phyloP scores from a whole-genome alignment of 92 coral and sea anemone species.

The Phymanthus crucifer region DNA sequence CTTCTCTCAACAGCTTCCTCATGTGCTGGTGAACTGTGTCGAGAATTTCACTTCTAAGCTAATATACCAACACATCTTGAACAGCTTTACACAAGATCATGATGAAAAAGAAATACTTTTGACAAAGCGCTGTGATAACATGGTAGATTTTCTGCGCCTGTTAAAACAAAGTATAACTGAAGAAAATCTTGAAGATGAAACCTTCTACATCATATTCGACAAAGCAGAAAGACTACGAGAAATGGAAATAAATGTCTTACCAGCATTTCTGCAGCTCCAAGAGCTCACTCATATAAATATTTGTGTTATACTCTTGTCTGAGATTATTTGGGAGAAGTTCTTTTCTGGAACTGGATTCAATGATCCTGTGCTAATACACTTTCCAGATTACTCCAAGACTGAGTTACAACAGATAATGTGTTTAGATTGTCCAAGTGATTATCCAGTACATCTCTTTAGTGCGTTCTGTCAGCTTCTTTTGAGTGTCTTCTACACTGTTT shows the following conservation, averaged over 20 bases:
- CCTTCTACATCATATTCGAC: slow-evolving; percentile 82
- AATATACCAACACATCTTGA: slow-evolving; percentile 76
- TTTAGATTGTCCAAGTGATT: slow-evolving; percentile 67
- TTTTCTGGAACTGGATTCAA: slow-evolving; percentile 89
- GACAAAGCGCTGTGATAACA: slow-evolving; percentile 77
- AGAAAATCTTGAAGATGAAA: slow-evolving; percentile 52
- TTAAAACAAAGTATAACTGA: slow-evolving; percentile 47
- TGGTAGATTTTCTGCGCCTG: slow-evolving; percentile 86
- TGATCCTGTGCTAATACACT: slow-evolving; percentile 70
- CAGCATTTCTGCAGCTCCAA: slow-evolving; percentile 81
- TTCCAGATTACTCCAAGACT: slow-evolving; percentile 80
- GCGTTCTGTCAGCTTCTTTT: slow-evolving; percentile 87
- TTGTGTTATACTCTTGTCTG: slow-evolving; percentile 85
- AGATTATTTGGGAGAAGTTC: slow-evolving; percentile 90
- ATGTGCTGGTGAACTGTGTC: slow-evolving; percentile 78
- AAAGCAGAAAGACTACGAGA: slow-evolving; percentile 93
- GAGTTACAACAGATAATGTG: slow-evolving; percentile 84
- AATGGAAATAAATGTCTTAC: slow-evolving; percentile 75
- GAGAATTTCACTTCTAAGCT: slow-evolving; percentile 83
- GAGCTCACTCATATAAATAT: slow-evolving; percentile 79
- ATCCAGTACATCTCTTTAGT: slow-evolving; percentile 71
- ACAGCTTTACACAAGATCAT: slow-evolving; percentile 50
- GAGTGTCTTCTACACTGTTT: slow-evolving; percentile 89
- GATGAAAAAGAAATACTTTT: slow-evolving; percentile 36
- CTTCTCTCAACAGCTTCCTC: slow-evolving; percentile 65